A percentile compares a stretch with the other conserved stretches of the same genome.
Evolutionary conservation across 2,797 vertebrate species (phyloP).

Genomic region (Scolopax bukidnonensis): DNA sequence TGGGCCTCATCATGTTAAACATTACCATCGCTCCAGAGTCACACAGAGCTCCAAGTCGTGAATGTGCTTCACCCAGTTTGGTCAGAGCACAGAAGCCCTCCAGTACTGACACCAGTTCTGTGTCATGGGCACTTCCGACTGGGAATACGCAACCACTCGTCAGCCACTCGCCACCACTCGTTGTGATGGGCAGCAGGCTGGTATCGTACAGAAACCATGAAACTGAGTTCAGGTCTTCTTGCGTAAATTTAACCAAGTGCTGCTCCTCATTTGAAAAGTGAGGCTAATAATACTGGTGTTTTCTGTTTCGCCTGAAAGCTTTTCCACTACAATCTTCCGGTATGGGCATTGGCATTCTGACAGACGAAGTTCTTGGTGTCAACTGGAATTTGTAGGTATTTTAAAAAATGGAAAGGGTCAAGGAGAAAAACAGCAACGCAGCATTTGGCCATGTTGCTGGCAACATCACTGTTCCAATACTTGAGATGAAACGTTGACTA

Average conservation of each 20-base stretch:
- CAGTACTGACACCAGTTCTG: background rate
- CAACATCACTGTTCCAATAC: background rate
- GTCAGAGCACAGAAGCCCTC: background rate
- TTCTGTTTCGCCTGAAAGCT: background rate
- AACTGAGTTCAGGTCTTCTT: background rate
- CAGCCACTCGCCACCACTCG: no score
- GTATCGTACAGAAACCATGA: background rate
- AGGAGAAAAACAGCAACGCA: background rate
- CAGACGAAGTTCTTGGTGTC: background rate
- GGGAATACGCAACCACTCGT: background rate
- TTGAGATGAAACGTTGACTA: background rate
- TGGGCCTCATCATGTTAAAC: background rate
- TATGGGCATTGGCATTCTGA: background rate
- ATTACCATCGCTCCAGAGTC: accelerated
- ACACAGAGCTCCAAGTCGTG: background rate
- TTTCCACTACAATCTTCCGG: background rate
- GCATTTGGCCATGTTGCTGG: background rate
- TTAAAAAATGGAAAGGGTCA: background rate
- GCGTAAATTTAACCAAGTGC: background rate
- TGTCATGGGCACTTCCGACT: background rate
- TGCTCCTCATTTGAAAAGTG: background rate
- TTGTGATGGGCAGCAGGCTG: background rate
- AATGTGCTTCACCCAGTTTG: background rate
- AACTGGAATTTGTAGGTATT: background rate
- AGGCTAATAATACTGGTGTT: background rate